Evolutionary conservation across 2,888 invertebrate genomes (phyloP).

Genomic region (Drosophila robusta): DNA sequence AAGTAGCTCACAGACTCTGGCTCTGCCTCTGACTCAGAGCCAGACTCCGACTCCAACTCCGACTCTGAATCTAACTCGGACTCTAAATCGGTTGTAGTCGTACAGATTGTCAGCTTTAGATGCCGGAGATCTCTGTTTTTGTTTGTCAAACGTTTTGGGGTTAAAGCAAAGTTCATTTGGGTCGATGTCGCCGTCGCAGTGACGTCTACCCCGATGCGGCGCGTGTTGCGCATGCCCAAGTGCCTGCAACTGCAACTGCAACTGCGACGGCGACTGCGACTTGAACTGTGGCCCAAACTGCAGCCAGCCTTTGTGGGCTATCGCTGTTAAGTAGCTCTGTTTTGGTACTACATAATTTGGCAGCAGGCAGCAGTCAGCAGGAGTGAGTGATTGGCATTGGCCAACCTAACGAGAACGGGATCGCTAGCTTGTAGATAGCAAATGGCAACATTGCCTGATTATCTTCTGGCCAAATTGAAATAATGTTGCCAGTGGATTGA

Average conservation of each 20-base stretch:
- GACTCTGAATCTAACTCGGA: constrained; percentile 16
- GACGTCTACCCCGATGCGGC: constrained; percentile 46
- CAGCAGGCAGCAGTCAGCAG: constrained; percentile 48
- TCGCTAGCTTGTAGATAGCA: constrained; percentile 7
- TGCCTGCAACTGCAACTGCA: constrained; percentile 9
- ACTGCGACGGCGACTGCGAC: constrained; percentile 24
- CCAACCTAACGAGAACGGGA: constrained; percentile 43
- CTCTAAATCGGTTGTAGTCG: constrained; percentile 15
- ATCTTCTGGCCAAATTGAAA: constrained; percentile 23
- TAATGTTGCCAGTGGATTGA: constrained; percentile 39
- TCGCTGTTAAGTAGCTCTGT: constrained; percentile 43
- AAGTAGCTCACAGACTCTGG: constrained; percentile 59
- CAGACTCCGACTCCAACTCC: constrained; percentile 16
- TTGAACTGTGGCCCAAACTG: constrained; percentile 60
- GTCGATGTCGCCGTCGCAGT: constrained; percentile 60
- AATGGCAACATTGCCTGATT: constrained; percentile 16
- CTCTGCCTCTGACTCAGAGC: constrained; percentile 17
- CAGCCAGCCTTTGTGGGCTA: constrained; percentile 15
- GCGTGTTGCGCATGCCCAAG: constrained; percentile 72
- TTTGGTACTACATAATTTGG: constrained; percentile 67
- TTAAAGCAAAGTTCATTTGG: constrained; percentile 73
- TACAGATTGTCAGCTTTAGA: constrained; percentile 71
- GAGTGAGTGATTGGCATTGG: constrained; percentile 59
- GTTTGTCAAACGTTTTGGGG: constrained; percentile 76
- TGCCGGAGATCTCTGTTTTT: constrained; percentile 66